Evolutionary conservation across 2,888 invertebrate species (phyloP), one percentile per base, ranked within the genome.

Genomic region (Tromatobia lineatoria): DNA sequence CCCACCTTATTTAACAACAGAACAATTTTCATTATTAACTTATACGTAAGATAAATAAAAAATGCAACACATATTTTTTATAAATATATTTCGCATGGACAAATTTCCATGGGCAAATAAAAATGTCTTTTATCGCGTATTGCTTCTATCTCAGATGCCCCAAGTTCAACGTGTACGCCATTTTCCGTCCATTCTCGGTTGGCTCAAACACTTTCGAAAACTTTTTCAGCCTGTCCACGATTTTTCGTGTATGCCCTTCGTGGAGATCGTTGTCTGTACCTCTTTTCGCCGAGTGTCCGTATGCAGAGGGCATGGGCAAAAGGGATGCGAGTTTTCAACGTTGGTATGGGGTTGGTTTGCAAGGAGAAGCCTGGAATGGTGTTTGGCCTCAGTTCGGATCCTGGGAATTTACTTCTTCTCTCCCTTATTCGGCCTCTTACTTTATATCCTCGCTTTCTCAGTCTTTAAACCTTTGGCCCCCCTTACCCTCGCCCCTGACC

Each of bases 281-380:
- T 82, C 80, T 85, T 82, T 85, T 81, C 66, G 59, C 38, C 70
- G 57, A 73, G 47, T 76, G 50, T 77, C 38, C 66, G 79, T 80
- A 57, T 66, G 64, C 69, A 47, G n/a, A 59, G 73, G 38, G 59
- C 29, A 38, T 66, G 4, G 64, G 38, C 64, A 70, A 83, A 86
- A 86, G 81, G 85, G 81, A 80, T 75, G 64, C 2, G 18, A 82
- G 80, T 83, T 84, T 70, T 77, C 80, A 71, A 73, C 69, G 76
- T 82, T 67, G 69, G 78, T 85, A 82, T 75, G 82, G 82, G 71
- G 67, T 86, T 71, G 71, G 81, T 85, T 70, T 75, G 77, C 71
- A 75, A 38, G 34, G 34, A 70, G 73, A 34, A 23, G 29, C 29
- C 18, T 13, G 77, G 42, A 0, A 18, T 20, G 79, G 59, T 50